Conservation (phyloP, 2,888 invertebrate species). For the Melanophora roralis region DNA sequence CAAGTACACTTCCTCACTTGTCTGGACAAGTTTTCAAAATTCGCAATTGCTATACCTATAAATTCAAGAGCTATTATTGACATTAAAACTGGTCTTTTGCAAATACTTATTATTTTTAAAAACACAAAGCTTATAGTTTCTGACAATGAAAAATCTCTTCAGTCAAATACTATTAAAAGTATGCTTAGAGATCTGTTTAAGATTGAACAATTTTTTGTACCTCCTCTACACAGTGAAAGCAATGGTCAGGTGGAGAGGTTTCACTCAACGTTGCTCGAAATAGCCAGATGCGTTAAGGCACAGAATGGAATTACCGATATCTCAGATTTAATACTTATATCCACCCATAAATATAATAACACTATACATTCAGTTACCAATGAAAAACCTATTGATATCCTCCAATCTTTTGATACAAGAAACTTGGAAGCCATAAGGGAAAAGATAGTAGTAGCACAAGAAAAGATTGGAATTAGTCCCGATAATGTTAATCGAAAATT, state of each 20-base stretch:
- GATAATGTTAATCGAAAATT: not conserved
- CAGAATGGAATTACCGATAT: not conserved
- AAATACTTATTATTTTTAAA: constrained; percentile 10
- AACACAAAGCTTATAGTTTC: constrained; percentile 6
- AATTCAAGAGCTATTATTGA: not conserved
- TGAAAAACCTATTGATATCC: not conserved
- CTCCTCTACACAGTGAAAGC: constrained; percentile 18
- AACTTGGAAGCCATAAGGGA: not conserved
- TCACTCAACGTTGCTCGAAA: constrained; percentile 17
- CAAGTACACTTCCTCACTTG: constrained; percentile 35
- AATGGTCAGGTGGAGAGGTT: constrained; percentile 21
- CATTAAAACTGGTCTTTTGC: not conserved
- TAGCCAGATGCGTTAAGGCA: not conserved
- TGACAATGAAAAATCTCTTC: constrained; percentile 7
- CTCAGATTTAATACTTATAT: constrained; percentile 2
- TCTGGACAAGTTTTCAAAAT: constrained; percentile 18
- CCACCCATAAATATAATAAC: constrained; percentile 2
- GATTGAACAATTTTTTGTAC: constrained; percentile 7
- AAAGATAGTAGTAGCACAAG: not conserved
- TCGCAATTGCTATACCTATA: not conserved
- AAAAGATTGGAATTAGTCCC: not conserved
- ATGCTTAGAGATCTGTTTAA: too few species aligned
- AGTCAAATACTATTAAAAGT: constrained; percentile 6
- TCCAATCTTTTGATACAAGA: not conserved
- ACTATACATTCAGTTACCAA: not conserved